Evolutionary conservation across 2,797 vertebrate genomes (phyloP), one percentile per base, ranked within the genome.

Genomic region (Gastrophryne carolinensis): DNA sequence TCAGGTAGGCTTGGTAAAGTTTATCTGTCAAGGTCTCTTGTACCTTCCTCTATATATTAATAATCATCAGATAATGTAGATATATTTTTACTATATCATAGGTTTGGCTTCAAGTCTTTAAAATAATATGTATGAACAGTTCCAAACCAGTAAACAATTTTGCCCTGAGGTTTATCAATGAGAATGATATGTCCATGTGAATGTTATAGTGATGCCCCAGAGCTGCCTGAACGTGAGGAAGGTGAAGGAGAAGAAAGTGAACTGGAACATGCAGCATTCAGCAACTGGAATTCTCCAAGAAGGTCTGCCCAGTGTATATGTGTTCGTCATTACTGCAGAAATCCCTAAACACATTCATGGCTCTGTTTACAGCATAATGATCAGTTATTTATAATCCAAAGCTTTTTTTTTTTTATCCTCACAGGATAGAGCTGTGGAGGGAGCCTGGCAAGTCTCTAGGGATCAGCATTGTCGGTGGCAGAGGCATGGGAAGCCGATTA

Each of bases 161-260:
- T 30, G 26, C 26, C 3, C 53, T 41, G 5, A 26, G 4, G 8
- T 54, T 10, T 17, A 24, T 39, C 26, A 54, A 37, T 21, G n/a
- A 17, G 12, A 8, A 29, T n/a, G 34, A 63, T 17, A 17, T 17
- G 17, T 12, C 30, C 44, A 13, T 64, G 9, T 19, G 17, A 64
- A 39, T 63, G 70, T 44, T 79, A 65, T 64, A 90, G 93, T 83
- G 92, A 90, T 61, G 83, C 93, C 52, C 88, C 92, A n/a, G 95
- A 91, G 81, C 91, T 99, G 73, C 98, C 97, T 11, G 97, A 99
- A 83, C 90, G 97, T 35, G 98, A 99, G 87, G 97, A 98, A 54
- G 97, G 98, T n/a, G 97, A 99, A 73, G 98, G 98, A 81, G 97
- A 98, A 84, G 98, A 99, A 86, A 99, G 97, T 60, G 93, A 94